phyloP scores from a whole-genome alignment of 2,888 invertebrate species.

The Pollenia labialis region DNA sequence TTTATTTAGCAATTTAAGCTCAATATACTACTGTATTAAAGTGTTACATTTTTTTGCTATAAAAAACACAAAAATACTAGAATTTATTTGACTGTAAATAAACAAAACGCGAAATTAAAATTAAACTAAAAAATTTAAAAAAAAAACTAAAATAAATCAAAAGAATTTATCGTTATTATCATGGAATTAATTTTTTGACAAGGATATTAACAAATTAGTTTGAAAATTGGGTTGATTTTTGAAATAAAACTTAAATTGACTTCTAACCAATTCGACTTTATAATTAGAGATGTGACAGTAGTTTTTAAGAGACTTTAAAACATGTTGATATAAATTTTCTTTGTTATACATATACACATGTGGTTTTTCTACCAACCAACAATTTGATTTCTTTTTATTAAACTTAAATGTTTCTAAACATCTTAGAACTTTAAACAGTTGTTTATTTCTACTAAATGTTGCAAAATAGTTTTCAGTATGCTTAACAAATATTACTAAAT shows the following conservation, averaged over 20 bases:
- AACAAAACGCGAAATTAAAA: conserved; percentile 15
- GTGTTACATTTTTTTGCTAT: conserved; percentile 63
- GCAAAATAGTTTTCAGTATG: no score
- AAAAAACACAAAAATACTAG: background rate
- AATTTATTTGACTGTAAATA: conserved; percentile 56
- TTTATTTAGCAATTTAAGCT: conserved; percentile 67
- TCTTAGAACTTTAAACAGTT: no score
- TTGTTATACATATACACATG: no score
- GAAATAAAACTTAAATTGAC: background rate
- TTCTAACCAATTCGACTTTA: no score
- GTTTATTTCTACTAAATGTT: no score
- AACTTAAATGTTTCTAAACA: no score
- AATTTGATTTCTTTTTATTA: no score
- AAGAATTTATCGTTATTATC: conserved; percentile 30
- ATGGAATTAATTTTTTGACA: conserved; percentile 2
- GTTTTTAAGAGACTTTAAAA: no score
- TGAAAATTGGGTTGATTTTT: background rate
- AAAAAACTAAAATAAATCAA: background rate
- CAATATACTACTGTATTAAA: conserved; percentile 66
- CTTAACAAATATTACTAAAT: no score
- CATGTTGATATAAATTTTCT: no score
- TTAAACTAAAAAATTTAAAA: conserved; percentile 20
- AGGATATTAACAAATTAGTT: conserved; percentile 28
- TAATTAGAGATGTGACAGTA: no score
- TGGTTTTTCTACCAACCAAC: no score